These are phyloP conservation scores for Yponomeuta malinellus DNA, from an alignment of 2,888 invertebrate species.

Conservation along the genomic window DNA sequence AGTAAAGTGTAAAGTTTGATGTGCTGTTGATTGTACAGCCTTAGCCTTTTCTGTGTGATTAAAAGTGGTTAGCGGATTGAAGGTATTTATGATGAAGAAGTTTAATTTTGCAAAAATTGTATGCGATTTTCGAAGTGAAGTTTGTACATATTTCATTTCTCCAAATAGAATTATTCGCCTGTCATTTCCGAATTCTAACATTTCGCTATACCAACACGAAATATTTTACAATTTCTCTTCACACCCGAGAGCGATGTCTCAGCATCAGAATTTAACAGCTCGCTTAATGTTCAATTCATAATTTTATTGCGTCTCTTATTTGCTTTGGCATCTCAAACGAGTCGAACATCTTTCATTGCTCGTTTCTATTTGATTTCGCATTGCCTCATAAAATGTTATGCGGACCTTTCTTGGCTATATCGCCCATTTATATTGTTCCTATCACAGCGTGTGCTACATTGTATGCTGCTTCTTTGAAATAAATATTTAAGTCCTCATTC, in stretches of 20 bases:
- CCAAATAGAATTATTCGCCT: no score
- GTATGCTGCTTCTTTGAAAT: constrained; percentile 29
- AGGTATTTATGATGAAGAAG: no score
- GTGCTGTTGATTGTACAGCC: no score
- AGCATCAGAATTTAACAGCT: constrained; percentile 51
- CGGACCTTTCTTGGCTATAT: constrained; percentile 52
- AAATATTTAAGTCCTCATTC: not conserved
- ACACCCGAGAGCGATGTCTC: constrained; percentile 42
- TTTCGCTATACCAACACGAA: not conserved
- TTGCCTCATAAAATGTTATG: constrained; percentile 42
- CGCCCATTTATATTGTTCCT: constrained; percentile 63
- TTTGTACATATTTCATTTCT: no score
- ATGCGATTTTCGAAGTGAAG: no score
- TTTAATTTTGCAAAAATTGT: no score
- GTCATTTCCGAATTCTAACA: no score
- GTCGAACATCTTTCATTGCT: constrained; percentile 69
- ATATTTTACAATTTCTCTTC: constrained; percentile 40
- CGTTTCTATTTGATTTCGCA: constrained; percentile 73
- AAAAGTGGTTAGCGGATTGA: no score
- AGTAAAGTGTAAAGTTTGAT: no score
- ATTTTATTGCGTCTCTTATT: constrained; percentile 65
- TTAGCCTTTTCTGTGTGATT: no score
- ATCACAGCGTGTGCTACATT: constrained; percentile 63
- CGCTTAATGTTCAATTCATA: constrained; percentile 60
- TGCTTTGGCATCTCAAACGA: constrained; percentile 63